These are phyloP conservation scores for Coreius guichenoti DNA, from an alignment of 2,797 vertebrate genomes.

Conservation along the genomic window DNA sequence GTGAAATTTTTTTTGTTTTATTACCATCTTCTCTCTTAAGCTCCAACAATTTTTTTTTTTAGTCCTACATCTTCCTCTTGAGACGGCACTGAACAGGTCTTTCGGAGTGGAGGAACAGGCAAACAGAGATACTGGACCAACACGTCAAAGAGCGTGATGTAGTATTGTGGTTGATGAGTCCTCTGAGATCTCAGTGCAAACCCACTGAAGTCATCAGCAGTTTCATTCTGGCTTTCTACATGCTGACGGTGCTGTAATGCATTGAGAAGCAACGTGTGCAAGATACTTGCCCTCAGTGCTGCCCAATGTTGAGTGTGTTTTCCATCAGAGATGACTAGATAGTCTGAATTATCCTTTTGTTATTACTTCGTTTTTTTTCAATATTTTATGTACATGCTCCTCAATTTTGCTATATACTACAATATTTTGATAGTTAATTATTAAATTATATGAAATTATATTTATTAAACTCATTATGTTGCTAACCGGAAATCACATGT, in stretches of 20 bases:
- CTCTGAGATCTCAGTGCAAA: background rate
- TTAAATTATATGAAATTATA: background rate
- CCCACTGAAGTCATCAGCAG: background rate
- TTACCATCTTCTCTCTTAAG: background rate
- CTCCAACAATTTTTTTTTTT: background rate
- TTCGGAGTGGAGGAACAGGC: background rate
- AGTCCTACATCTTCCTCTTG: background rate
- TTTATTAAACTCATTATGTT: background rate
- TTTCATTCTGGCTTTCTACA: background rate
- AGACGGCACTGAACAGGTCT: background rate
- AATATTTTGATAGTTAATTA: background rate
- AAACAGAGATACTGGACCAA: background rate
- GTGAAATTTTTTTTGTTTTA: background rate
- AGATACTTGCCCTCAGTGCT: background rate
- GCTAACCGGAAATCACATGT: background rate
- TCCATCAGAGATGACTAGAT: background rate
- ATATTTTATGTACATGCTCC: background rate
- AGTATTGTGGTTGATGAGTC: background rate
- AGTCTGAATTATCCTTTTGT: background rate
- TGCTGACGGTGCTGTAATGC: background rate
- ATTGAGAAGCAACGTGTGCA: background rate
- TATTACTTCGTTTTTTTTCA: background rate
- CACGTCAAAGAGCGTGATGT: background rate
- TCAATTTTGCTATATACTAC: background rate
- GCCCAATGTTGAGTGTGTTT: background rate